A percentile compares a stretch with the other conserved stretches of the same genome.
phyloP scores from a whole-genome alignment of 1,140 invertebrate genomes.

The Maniola jurtina region DNA sequence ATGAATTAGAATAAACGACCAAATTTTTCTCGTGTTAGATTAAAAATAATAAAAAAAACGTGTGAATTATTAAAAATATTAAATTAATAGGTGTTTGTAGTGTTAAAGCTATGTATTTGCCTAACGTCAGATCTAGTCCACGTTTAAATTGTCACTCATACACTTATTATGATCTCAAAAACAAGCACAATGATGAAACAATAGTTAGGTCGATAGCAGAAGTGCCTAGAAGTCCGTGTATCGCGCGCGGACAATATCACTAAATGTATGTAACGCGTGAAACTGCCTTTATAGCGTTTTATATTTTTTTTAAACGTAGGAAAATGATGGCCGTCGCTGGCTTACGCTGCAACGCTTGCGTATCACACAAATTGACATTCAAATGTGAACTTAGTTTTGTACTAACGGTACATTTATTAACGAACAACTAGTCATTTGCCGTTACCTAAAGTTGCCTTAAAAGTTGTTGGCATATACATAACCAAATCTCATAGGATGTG shows the following conservation, averaged over 20 bases:
- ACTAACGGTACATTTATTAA: background rate
- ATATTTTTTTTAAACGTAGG: constrained; percentile 68
- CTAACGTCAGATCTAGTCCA: constrained; percentile 36
- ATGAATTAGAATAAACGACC: too few relatives aligned
- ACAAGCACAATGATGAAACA: constrained; percentile 41
- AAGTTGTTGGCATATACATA: too few relatives aligned
- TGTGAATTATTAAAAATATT: background rate
- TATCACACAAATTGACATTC: background rate
- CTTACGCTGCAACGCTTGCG: background rate
- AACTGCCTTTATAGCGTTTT: constrained; percentile 72
- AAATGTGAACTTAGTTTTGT: background rate
- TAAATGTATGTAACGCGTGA: constrained; percentile 50
- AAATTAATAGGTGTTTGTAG: background rate
- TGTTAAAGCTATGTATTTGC: constrained; percentile 12
- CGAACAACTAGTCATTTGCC: too few relatives aligned
- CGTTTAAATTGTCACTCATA: constrained; percentile 35
- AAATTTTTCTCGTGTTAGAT: too few relatives aligned
- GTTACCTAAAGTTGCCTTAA: too few relatives aligned
- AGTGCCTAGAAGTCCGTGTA: constrained; percentile 63
- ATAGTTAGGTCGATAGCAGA: constrained; percentile 51
- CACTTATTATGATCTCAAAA: constrained; percentile 50
- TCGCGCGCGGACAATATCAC: constrained; percentile 54
- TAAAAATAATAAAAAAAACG: background rate
- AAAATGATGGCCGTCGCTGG: background rate
- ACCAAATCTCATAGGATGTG: too few relatives aligned